These are phyloP conservation scores for Chelon auratus DNA, from an alignment of 2,797 vertebrate species.

Conservation along the genomic window DNA sequence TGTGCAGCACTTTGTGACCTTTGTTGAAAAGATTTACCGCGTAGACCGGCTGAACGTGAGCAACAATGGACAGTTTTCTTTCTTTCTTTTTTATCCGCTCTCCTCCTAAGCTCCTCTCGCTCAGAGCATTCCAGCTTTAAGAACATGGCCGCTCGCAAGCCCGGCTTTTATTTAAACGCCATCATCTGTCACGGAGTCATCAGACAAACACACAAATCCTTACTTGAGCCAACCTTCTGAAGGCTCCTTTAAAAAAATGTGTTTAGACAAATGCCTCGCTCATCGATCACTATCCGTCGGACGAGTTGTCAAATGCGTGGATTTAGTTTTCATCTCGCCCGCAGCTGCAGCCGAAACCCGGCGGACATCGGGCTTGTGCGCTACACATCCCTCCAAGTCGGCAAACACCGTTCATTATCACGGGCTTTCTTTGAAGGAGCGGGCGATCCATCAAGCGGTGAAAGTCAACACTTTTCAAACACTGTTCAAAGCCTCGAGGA, in stretches of 20 bases:
- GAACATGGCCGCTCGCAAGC: conserved; percentile 15
- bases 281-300: conserved; percentile 44
- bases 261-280: conserved; percentile 58
- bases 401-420: conserved; percentile 57
- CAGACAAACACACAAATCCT: conserved; percentile 66
- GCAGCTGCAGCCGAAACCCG: conserved; percentile 15
- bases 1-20: conserved; percentile 66
- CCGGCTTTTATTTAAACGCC: conserved; percentile 63
- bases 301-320: conserved; percentile 9
- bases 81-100: conserved; percentile 12
- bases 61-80: conserved; percentile 26
- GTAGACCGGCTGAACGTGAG: conserved; percentile 33
- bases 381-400: conserved; percentile 43
- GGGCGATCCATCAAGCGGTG: conserved; percentile 62
- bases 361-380: conserved; percentile 25
- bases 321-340: conserved; percentile 14
- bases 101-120: conserved; percentile 28
- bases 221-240: conserved; percentile 51
- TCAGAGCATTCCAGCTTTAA: conserved; percentile 31
- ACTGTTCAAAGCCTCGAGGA: conserved; percentile 58
- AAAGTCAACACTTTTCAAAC: conserved; percentile 74
- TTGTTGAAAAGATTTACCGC: conserved; percentile 52
- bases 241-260: conserved; percentile 52
- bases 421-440: conserved; percentile 60
- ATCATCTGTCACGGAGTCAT: conserved; percentile 63